Conservation (phyloP, 2,113 vertebrate species). For the Elaphurus davidianus region DNA sequence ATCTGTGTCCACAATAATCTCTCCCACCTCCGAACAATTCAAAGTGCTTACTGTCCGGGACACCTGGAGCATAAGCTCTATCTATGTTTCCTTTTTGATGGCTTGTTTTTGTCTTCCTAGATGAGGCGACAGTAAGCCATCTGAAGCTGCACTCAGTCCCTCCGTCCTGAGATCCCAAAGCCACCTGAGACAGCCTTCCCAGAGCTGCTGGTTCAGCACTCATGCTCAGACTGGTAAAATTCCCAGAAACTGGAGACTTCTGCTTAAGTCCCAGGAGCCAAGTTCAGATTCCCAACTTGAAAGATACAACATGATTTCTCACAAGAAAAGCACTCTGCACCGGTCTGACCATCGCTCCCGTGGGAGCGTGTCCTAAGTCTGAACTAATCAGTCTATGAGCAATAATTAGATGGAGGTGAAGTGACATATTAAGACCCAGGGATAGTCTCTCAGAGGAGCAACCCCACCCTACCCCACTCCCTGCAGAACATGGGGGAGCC, state of each 20-base stretch:
- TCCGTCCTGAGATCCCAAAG: background rate
- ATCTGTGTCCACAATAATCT: background rate
- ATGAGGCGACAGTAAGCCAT: background rate
- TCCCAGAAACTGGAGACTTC: background rate
- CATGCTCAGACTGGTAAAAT: background rate
- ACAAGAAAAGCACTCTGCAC: conserved; percentile 59
- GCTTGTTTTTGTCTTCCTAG: background rate
- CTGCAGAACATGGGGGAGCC: background rate
- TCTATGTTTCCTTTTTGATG: background rate
- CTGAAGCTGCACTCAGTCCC: background rate
- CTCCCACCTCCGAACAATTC: background rate
- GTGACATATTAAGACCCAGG: conserved; percentile 81
- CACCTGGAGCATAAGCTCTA: background rate
- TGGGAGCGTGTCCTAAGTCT: conserved; percentile 52
- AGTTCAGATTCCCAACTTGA: background rate
- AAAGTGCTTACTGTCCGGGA: background rate
- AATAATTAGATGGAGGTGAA: conserved; percentile 81
- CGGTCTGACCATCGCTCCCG: conserved; percentile 66
- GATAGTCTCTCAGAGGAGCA: conserved; percentile 49
- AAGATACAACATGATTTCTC: conserved; percentile 52
- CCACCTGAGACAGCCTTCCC: background rate
- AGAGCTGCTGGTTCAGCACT: background rate
- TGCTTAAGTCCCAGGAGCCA: background rate
- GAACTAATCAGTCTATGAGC: conserved; percentile 83
- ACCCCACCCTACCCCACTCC: background rate